These are phyloP conservation scores for Caenorhabditis parvicauda DNA, from an alignment of 2,888 invertebrate species.

Conservation along the genomic window DNA sequence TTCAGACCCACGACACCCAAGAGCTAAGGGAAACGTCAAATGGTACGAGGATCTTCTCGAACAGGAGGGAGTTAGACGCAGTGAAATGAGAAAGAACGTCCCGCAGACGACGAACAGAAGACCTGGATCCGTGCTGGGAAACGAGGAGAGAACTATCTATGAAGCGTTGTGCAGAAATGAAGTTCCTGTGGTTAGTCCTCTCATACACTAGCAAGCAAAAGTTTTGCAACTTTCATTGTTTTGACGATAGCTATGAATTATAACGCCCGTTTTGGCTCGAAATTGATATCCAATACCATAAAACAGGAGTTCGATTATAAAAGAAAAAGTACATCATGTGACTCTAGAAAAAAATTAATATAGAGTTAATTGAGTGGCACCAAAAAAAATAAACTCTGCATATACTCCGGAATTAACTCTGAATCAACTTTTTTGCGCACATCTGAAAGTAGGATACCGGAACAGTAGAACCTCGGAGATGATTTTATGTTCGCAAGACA, in stretches of 20 bases:
- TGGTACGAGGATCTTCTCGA: constrained; percentile 82
- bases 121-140: constrained; percentile 52
- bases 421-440: no score
- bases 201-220: no score
- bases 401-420: no score
- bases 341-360: no score
- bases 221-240: neutral
- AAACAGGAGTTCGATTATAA: no score
- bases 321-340: no score
- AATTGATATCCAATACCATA: no score
- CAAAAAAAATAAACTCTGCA: no score
- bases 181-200: constrained; percentile 64
- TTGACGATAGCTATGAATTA: neutral
- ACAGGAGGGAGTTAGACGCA: constrained; percentile 66
- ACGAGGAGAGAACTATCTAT: constrained; percentile 66
- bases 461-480: no score
- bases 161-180: constrained; percentile 69
- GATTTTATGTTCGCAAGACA: no score
- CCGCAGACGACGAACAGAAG: constrained; percentile 48
- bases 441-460: no score
- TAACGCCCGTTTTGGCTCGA: neutral
- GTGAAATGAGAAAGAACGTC: constrained; percentile 70
- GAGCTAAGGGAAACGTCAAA: constrained; percentile 84
- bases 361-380: no score
- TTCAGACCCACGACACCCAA: constrained; percentile 71